Evolutionary conservation across 2,113 vertebrate species (phyloP), one percentile per base, ranked within the genome.

Genomic region (Butastur rufipennis): DNA sequence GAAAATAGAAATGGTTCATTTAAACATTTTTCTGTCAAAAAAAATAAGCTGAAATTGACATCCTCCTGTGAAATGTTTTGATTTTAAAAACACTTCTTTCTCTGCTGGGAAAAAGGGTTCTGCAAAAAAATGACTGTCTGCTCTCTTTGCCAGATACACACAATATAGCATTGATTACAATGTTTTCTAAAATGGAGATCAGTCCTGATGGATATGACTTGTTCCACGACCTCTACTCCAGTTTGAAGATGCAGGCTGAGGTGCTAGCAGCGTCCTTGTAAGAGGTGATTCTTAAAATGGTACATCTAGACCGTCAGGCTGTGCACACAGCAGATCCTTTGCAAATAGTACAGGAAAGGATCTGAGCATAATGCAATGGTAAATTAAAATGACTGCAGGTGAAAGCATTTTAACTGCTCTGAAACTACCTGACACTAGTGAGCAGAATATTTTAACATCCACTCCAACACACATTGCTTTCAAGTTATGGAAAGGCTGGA

Each of bases 1-100:
- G 43, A 95, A 96, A 93, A 93, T 47, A 94, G 23, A 84, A 96
- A 79, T 15, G 42, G 42, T 36, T 92, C 67, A 81, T 94, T 95
- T 89, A 78, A 97, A 87, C 38, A 63, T 50, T 79, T 78, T 70
- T n/a, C 11, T 94, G 45, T 59, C 50, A 70, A 86, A 95, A 65
- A 55, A 65, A 55, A 29, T 4, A 22, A 14, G 16, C 9, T 50
- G 45, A 77, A 95, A 91, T 45, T 91, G 42, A 88, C 72, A 88
- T 86, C 10, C 15, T 83, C 48, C 26, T 0, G 0, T 78, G 15
- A 95, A 95, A 63, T 59, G n/a, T 74, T 95, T 86, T 94, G 68
- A 65, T 93, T 95, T 92, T 72, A n/a, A 66, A 90, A 93, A 53
- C 1, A 7, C 21, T 52, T 72, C 71, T 25, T 88, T 70, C 72